These are phyloP conservation scores for Chironomus striatipennis DNA, from an alignment of 1,140 invertebrate species.

Conservation along the genomic window DNA sequence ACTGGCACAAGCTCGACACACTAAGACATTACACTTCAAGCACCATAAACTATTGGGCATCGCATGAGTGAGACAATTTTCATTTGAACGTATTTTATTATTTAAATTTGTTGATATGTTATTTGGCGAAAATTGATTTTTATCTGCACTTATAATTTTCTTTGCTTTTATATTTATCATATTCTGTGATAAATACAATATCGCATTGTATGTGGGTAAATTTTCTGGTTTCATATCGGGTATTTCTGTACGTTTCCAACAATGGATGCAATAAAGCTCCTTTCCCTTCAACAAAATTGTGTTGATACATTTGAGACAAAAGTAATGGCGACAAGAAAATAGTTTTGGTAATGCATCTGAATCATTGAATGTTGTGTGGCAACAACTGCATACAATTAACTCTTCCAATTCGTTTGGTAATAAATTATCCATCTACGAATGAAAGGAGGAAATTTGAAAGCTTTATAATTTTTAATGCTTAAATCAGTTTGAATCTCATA, in stretches of 20 bases:
- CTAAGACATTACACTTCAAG: constrained; percentile 51
- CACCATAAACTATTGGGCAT: constrained; percentile 66
- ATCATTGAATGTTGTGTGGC: constrained; percentile 61
- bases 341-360: constrained; percentile 59
- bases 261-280: constrained; percentile 58
- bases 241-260: constrained; percentile 56
- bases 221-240: constrained; percentile 50
- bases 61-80: constrained; percentile 61
- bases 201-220: constrained; percentile 54
- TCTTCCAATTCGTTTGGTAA: constrained; percentile 56
- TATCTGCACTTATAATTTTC: constrained; percentile 34
- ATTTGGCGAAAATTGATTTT: constrained; percentile 26
- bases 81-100: constrained; percentile 31
- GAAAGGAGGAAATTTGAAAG: constrained; percentile 5
- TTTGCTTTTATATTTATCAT: constrained; percentile 45
- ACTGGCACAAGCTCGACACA: constrained; percentile 58
- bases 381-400: constrained; percentile 58
- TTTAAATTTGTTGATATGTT: constrained; percentile 34
- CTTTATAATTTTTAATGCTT: neutral
- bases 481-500: too few relatives aligned
- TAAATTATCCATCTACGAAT: constrained; percentile 41
- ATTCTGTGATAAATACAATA: constrained; percentile 52
- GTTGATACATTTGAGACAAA: constrained; percentile 63
- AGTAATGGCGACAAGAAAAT: constrained; percentile 64
- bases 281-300: constrained; percentile 51